phyloP scores from a whole-genome alignment of 2,888 invertebrate genomes.

The Desoria tigrina region DNA sequence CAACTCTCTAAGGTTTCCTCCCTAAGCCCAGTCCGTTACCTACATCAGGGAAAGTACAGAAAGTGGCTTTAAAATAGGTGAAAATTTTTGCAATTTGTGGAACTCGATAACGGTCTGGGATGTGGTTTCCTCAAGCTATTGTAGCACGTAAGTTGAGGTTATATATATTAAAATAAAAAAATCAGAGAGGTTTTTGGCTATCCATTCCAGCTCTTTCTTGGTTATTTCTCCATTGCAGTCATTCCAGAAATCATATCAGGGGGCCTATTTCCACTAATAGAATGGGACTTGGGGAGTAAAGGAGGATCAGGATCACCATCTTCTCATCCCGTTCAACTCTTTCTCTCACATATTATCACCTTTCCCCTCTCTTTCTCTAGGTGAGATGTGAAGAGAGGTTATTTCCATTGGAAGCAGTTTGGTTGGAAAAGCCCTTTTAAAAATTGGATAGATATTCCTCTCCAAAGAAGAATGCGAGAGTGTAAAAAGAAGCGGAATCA shows the following conservation, averaged over 20 bases:
- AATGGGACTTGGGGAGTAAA: slow-evolving; percentile 52
- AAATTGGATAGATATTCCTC: neutral
- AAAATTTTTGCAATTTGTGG: no score
- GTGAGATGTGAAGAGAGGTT: neutral
- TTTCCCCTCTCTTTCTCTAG: neutral
- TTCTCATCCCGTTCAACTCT: no score
- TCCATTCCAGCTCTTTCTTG: no score
- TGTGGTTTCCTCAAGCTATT: no score
- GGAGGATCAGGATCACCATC: slow-evolving; percentile 45
- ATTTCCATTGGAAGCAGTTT: neutral
- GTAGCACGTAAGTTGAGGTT: no score
- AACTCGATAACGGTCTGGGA: no score
- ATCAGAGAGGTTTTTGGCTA: slow-evolving; percentile 8
- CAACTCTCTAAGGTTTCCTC: no score
- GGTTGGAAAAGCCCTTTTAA: neutral
- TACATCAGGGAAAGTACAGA: no score
- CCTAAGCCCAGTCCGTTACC: no score
- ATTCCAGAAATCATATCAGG: slow-evolving; percentile 49
- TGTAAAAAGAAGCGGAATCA: neutral
- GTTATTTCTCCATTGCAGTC: no score
- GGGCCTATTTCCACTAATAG: slow-evolving; percentile 53
- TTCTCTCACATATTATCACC: no score
- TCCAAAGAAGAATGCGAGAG: neutral
- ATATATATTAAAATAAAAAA: neutral
- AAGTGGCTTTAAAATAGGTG: no score